Evolutionary conservation across 1,140 invertebrate genomes (phyloP), one percentile per base, ranked within the genome.

Genomic region (Vanessa atalanta): DNA sequence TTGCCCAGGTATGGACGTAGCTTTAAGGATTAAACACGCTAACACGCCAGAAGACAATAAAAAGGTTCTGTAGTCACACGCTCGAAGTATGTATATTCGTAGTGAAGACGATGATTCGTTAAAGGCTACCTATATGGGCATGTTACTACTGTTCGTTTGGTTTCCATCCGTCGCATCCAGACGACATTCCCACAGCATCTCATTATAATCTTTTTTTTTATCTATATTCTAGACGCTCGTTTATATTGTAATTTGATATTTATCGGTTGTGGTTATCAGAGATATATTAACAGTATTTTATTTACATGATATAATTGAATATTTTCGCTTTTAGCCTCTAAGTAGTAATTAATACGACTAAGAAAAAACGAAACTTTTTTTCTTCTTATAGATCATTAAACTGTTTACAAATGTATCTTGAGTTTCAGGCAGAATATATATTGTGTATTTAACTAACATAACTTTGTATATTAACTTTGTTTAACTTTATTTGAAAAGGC

Each of bases 201-300:
- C 31, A 37, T 61, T 31, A 31, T 31, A 5, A 6, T 61, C 3
- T 61, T 61, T 61, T 61, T 61, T 61, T 12, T 26, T 57, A 61
- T 37, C 14, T 61, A 61, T 26, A 37, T 61, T 61, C 57, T 37
- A 61, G 23, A 61, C 15, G 57, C 12, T 37, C 57, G 26, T 61
- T 61, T 61, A 61, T 61, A 61, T 61, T 61, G 57, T 61, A 37
- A 61, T 61, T 61, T 5, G 26, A 26, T 61, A 23, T 15, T 61
- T 61, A 61, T 61, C 57, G 4, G 57, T 9, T 15, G 7, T 26
- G 5, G 12, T 31, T 61, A 31, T 61, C 23, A 15, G 13, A 31
- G 4, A 8, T 37, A 61, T 61, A 23, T 31, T 61, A 15, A 61
- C 16, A 13, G 26, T 61, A 1, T 61, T 61, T 37, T 11, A 57